phyloP scores from a whole-genome alignment of 1,140 invertebrate genomes.

The Pogonognathellus flavescens region DNA sequence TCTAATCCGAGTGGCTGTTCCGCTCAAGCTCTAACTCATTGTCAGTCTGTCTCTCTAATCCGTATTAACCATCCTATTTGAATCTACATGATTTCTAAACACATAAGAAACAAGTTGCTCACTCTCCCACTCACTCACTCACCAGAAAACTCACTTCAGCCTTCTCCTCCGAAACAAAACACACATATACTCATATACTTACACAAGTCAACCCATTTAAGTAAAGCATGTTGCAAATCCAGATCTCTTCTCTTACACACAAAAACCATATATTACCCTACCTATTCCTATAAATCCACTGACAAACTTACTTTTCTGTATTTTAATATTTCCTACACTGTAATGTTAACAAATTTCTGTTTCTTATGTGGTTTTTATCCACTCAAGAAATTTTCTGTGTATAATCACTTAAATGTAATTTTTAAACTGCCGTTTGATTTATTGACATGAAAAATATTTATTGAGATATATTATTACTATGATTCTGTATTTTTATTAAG shows the following conservation, averaged over 20 bases:
- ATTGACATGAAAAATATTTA: too few relatives aligned
- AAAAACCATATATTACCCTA: not conserved
- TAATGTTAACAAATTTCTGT: too few relatives aligned
- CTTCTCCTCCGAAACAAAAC: not conserved
- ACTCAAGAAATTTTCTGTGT: too few relatives aligned
- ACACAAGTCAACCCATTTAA: conserved; percentile 26
- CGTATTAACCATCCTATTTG: conserved; percentile 44
- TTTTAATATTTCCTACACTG: too few relatives aligned
- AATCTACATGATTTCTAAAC: not conserved
- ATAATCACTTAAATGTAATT: too few relatives aligned
- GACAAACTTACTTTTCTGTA: too few relatives aligned
- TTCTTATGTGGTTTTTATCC: too few relatives aligned
- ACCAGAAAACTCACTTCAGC: not conserved
- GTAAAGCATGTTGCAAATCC: too few relatives aligned
- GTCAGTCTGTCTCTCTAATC: conserved; percentile 48
- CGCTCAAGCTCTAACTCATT: conserved; percentile 19
- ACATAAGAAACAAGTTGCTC: conserved; percentile 37
- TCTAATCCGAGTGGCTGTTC: conserved; percentile 35
- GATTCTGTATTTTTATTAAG: too few relatives aligned
- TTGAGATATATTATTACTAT: not conserved
- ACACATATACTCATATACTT: not conserved
- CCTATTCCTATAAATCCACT: too few relatives aligned
- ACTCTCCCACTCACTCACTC: not conserved
- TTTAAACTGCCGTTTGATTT: too few relatives aligned
- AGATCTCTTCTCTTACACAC: not conserved